Evolutionary conservation across 1,140 invertebrate species (phyloP).

Genomic region (Hormaphis cornu): DNA sequence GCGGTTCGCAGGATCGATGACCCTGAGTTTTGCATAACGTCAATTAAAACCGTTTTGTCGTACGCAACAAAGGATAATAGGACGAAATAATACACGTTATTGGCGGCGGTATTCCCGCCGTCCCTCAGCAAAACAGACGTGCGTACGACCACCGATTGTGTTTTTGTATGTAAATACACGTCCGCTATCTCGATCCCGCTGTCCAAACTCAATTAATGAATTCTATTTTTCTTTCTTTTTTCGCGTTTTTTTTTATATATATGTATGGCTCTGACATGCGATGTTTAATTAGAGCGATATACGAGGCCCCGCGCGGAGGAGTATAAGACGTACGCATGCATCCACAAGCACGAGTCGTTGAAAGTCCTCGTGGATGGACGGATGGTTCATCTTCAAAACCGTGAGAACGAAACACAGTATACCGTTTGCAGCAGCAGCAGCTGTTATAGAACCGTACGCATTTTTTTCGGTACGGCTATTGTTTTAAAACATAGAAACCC

Average conservation of each 20-base stretch:
- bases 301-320: no score
- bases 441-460: neutral
- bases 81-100: no score
- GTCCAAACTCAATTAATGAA: constrained; percentile 21
- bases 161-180: constrained; percentile 28
- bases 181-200: neutral
- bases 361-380: neutral
- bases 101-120: no score
- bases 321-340: neutral
- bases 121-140: no score
- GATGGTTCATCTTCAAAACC: neutral
- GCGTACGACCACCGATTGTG: constrained; percentile 7
- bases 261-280: neutral
- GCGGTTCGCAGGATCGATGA: constrained; percentile 16
- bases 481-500: constrained; percentile 8
- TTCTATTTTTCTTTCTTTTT: neutral
- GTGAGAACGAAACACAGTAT: constrained; percentile 12
- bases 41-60: constrained; percentile 28
- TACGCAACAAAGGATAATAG: constrained; percentile 30
- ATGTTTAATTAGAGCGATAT: constrained; percentile 3
- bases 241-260: neutral
- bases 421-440: constrained; percentile 5
- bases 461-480: neutral
- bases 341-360: neutral
- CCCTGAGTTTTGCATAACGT: constrained; percentile 28